Evolutionary conservation across 2,797 vertebrate species (phyloP).

Genomic region (Tadarida brasiliensis): DNA sequence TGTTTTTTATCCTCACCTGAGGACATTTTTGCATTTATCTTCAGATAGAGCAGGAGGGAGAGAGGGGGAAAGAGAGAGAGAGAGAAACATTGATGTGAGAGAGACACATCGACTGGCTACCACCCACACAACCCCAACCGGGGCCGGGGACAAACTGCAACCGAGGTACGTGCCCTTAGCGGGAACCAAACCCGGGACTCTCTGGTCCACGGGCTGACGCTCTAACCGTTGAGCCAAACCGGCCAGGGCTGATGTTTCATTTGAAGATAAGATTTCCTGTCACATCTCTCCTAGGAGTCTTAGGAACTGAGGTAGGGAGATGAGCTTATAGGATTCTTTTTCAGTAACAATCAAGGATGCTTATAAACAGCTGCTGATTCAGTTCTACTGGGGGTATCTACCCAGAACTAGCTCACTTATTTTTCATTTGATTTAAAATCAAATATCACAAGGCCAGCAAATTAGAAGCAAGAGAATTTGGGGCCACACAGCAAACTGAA

Average conservation of each 20-base stretch:
- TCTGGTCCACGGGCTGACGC: too few species aligned
- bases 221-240: too few species aligned
- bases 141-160: too few species aligned
- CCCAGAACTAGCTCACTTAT: background rate
- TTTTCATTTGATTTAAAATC: constrained; percentile 8
- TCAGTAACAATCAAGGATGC: background rate
- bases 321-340: background rate
- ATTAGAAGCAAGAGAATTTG: background rate
- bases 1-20: too few species aligned
- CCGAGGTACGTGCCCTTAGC: too few species aligned
- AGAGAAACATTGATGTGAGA: too few species aligned
- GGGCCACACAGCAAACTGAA: background rate
- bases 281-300: background rate
- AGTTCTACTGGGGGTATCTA: background rate
- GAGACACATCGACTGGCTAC: too few species aligned
- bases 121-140: too few species aligned
- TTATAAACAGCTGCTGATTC: background rate
- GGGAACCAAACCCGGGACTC: too few species aligned
- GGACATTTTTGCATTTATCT: too few species aligned
- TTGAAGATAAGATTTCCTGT: background rate
- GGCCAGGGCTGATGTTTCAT: background rate
- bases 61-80: too few species aligned
- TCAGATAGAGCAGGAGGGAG: too few species aligned
- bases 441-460: background rate
- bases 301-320: background rate